phyloP scores from a whole-genome alignment of 2,797 vertebrate genomes.

The Huso huso region DNA sequence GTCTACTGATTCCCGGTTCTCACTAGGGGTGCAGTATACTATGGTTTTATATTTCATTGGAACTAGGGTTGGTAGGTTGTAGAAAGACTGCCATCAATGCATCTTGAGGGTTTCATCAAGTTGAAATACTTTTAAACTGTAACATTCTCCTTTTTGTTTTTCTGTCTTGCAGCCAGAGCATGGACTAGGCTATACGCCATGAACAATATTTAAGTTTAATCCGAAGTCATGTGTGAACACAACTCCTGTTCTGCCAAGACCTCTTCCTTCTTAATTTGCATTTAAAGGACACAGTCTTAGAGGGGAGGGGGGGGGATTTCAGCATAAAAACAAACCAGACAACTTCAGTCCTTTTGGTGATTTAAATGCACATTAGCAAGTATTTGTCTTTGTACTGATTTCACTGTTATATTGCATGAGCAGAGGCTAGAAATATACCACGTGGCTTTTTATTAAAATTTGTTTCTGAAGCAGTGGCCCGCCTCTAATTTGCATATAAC shows the following conservation, averaged over 20 bases:
- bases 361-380: conserved; percentile 83
- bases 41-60: too few species aligned
- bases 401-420: conserved; percentile 83
- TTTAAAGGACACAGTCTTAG: conserved; percentile 92
- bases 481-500: conserved; percentile 51
- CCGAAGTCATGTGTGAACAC: conserved; percentile 74
- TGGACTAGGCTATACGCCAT: conserved; percentile 97
- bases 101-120: too few species aligned
- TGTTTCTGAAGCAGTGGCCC: conserved; percentile 55
- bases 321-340: conserved; percentile 68
- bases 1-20: too few species aligned
- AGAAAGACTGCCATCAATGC: too few species aligned
- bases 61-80: too few species aligned
- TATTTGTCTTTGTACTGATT: conserved; percentile 77
- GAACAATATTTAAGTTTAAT: conserved; percentile 82
- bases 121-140: too few species aligned
- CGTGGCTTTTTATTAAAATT: conserved; percentile 66
- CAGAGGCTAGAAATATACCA: conserved; percentile 74
- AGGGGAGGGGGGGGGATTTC: conserved; percentile 46
- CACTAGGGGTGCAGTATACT: too few species aligned
- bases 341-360: conserved; percentile 83
- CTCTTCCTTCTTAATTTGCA: conserved; percentile 82
- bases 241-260: conserved; percentile 86
- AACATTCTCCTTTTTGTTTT: conserved; percentile 25
- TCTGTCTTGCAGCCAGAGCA: conserved; percentile 71